These are phyloP conservation scores for Catotricha subobsoleta DNA, from an alignment of 2,888 invertebrate genomes.

Conservation along the genomic window DNA sequence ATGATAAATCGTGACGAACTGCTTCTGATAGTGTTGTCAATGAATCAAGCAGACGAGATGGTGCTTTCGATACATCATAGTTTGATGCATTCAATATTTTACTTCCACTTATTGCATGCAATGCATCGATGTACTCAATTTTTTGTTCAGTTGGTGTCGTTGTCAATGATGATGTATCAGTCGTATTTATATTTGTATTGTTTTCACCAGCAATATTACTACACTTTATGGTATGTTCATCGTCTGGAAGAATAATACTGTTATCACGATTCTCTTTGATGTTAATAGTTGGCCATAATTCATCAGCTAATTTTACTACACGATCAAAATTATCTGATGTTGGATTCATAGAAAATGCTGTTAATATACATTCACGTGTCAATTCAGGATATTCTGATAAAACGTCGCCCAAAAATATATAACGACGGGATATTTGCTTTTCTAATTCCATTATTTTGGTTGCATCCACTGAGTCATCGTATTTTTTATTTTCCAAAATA, in stretches of 20 bases:
- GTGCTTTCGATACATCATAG: conserved; percentile 20
- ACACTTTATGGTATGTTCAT: too few relatives aligned
- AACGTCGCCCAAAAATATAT: conserved; percentile 36
- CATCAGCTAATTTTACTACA: conserved; percentile 33
- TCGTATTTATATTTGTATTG: neutral
- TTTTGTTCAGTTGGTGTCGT: conserved; percentile 18
- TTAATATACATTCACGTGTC: conserved; percentile 41
- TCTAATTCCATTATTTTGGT: conserved; percentile 33
- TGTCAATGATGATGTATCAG: neutral
- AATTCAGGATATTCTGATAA: conserved; percentile 35
- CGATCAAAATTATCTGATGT: conserved; percentile 33
- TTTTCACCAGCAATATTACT: too few relatives aligned
- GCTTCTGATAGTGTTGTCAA: conserved; percentile 28
- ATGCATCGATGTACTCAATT: conserved; percentile 23
- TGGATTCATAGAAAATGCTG: conserved; percentile 44
- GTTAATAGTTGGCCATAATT: too few relatives aligned
- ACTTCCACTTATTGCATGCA: conserved; percentile 18
- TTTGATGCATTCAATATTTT: conserved; percentile 12
- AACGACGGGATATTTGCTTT: conserved; percentile 32
- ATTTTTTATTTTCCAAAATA: conserved; percentile 20
- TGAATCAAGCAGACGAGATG: conserved; percentile 29
- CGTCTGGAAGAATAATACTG: too few relatives aligned
- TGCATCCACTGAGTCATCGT: conserved; percentile 19
- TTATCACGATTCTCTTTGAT: too few relatives aligned
- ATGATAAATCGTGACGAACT: conserved; percentile 38